Evolutionary conservation across 2,888 invertebrate genomes (phyloP), one percentile per base, ranked within the genome.

Genomic region (Eurytoma adleriae): DNA sequence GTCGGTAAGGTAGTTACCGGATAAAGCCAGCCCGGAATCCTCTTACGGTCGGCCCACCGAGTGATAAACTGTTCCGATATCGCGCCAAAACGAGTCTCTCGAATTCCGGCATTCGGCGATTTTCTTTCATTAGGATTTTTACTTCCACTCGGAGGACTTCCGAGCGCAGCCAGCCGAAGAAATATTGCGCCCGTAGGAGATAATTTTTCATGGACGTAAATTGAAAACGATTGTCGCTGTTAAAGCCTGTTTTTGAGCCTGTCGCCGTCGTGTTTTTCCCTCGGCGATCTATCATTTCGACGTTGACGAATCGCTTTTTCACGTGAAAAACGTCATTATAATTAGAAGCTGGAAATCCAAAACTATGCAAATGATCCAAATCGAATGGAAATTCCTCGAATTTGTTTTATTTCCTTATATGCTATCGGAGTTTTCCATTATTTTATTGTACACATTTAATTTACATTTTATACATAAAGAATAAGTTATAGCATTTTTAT

Each of bases 171-270:
- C 20, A 40, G n/a, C 30, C 16, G 62, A 27, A 73, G 56, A 73
- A 73, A 64, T 64, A 64, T 54, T 40, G 18, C 24, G 14, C 54
- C 18, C n/a, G 56, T 16, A 18, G n/a, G n/a, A 74, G 69, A 69
- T 76, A 76, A 76, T 76, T 69, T 76, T 76, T 69, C 75, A 75
- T 54, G 13, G 18, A 30, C 66, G 68, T 69, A 76, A 76, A 68
- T 68, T 69, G 76, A 69, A 76, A 76, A 76, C 69, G 69, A 76
- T 76, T 62, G 76, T 69, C 59, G 75, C 68, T 30, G 68, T 76
- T 68, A 74, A 66, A 74, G 24, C n/a, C 16, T 56, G 40, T 73
- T 68, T 54, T 61, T 30, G 27, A 69, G 68, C 68, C 64, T 56
- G 56, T 48, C 24, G 48, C 62, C n/a, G 10, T 16, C 20, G 16